phyloP scores from a whole-genome alignment of 2,113 vertebrate species.

The Argyrosomus japonicus region DNA sequence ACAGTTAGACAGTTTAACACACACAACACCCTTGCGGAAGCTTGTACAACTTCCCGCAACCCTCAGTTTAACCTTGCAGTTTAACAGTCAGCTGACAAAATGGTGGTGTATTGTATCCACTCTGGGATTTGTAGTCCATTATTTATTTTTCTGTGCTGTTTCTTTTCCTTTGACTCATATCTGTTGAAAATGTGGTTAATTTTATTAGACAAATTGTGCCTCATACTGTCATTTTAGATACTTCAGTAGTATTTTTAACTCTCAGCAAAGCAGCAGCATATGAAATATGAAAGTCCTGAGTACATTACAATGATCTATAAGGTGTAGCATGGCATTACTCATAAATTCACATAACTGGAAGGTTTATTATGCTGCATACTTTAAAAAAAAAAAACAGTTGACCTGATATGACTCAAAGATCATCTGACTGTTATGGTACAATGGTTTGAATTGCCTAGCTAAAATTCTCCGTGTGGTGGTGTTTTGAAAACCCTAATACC shows the following conservation, averaged over 20 bases:
- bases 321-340: background rate
- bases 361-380: background rate
- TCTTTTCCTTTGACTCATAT: background rate
- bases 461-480: slow-evolving; percentile 50
- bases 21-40: background rate
- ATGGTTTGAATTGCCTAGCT: slow-evolving; percentile 47
- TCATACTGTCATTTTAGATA: background rate
- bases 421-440: slow-evolving; percentile 45
- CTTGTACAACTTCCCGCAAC: background rate
- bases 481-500: slow-evolving; percentile 70
- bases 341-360: background rate
- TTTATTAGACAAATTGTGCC: background rate
- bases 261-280: too few species aligned
- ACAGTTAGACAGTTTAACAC: background rate
- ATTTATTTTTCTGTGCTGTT: background rate
- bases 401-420: slow-evolving; percentile 36
- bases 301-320: background rate
- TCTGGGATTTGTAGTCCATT: background rate
- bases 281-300: too few species aligned
- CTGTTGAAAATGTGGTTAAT: background rate
- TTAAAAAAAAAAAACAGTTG: background rate
- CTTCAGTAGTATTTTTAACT: background rate
- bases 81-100: slow-evolving; percentile 18
- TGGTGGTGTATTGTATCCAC: background rate
- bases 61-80: slow-evolving; percentile 32